Evolutionary conservation across 2,797 vertebrate species (phyloP).

Genomic region (Chiloscyllium punctatum): DNA sequence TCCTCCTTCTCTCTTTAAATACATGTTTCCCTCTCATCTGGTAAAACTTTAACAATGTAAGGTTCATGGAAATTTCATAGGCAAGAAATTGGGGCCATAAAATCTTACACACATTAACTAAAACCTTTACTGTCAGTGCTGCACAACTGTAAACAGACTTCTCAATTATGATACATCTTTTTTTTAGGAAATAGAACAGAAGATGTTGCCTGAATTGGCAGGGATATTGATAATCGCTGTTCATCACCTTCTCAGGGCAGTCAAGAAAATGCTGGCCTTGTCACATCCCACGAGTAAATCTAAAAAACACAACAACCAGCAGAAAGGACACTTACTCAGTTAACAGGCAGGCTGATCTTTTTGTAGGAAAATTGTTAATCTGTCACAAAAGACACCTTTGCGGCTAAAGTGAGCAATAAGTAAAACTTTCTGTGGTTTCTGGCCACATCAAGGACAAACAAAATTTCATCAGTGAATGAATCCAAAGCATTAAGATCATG

Average conservation of each 20-base stretch:
- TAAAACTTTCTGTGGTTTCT: not conserved
- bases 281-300: too few species aligned
- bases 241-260: not conserved
- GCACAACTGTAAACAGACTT: not conserved
- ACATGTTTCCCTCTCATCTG: not conserved
- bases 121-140: not conserved
- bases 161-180: not conserved
- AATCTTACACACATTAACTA: constrained; percentile 18
- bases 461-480: not conserved
- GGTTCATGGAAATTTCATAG: not conserved
- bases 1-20: not conserved
- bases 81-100: not conserved
- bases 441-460: not conserved
- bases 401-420: not conserved
- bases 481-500: not conserved
- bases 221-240: not conserved
- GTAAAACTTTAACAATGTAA: constrained; percentile 13
- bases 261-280: not conserved
- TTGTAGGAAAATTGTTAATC: not conserved
- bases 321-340: not conserved
- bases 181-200: not conserved
- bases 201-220: not conserved
- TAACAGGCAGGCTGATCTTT: not conserved
- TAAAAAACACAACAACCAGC: not conserved
- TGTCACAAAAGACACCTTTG: not conserved